phyloP scores from a whole-genome alignment of 2,888 invertebrate species.

The Drosophila rellima region DNA sequence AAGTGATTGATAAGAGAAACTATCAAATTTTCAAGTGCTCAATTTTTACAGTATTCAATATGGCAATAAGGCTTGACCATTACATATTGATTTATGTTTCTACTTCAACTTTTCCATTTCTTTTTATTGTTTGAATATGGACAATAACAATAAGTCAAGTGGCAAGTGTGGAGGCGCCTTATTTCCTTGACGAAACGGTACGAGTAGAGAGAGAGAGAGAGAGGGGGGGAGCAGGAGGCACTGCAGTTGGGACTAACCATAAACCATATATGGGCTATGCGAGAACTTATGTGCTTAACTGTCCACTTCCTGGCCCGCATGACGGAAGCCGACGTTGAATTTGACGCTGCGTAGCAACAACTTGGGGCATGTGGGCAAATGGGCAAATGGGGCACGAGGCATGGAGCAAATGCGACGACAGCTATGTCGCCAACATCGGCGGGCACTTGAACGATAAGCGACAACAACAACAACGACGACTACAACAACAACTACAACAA shows the following conservation, averaged over 20 bases:
- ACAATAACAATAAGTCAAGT: slow-evolving; percentile 10
- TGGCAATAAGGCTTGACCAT: slow-evolving; percentile 26
- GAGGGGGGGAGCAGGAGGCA: slow-evolving; percentile 1
- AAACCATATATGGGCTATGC: slow-evolving; percentile 32
- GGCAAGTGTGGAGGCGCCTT: slow-evolving; percentile 18
- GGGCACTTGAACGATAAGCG: slow-evolving; percentile 51
- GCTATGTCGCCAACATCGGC: slow-evolving; percentile 43
- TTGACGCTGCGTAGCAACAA: slow-evolving; percentile 5
- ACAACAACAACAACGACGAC: slow-evolving; percentile 43
- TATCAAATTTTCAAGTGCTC: background rate
- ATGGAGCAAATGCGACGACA: slow-evolving; percentile 35
- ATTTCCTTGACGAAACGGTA: background rate
- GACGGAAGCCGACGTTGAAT: slow-evolving; percentile 62
- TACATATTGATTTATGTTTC: slow-evolving; percentile 17
- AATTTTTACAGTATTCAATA: slow-evolving; percentile 3
- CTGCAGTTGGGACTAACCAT: slow-evolving; percentile 8
- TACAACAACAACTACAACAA: slow-evolving; percentile 8
- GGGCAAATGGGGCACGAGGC: slow-evolving; percentile 7
- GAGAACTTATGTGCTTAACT: slow-evolving; percentile 64
- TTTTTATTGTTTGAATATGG: background rate
- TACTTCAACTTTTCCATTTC: background rate
- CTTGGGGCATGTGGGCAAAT: slow-evolving; percentile 15
- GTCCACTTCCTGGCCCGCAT: slow-evolving; percentile 81
- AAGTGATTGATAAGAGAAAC: slow-evolving; percentile 3
- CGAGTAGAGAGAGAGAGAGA: background rate